A percentile compares a stretch with the other conserved stretches of the same genome.
Evolutionary conservation across 2,113 vertebrate genomes (phyloP).

Genomic region (Turdus rufiventris): DNA sequence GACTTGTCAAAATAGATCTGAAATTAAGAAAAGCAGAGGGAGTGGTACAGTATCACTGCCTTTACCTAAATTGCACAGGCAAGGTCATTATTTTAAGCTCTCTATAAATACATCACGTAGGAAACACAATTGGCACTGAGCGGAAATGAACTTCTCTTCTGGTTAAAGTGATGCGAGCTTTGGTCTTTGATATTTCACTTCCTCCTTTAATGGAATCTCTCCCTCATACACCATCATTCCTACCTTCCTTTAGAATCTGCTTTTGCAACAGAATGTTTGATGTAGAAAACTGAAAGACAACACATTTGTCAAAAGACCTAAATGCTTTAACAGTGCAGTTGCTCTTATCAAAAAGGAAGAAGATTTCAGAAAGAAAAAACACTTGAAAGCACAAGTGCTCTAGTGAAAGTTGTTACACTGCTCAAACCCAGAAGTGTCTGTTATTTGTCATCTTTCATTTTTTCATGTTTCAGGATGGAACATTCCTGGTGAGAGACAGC

Average conservation of each 20-base stretch:
- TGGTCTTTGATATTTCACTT: neutral
- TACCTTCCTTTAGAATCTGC: neutral
- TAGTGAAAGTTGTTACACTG: neutral
- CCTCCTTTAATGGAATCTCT: neutral
- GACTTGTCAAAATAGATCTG: neutral
- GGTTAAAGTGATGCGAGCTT: neutral
- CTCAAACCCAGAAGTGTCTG: neutral
- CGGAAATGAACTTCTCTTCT: neutral
- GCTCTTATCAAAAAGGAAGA: neutral
- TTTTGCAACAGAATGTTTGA: neutral
- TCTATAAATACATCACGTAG: neutral
- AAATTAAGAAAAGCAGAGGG: neutral
- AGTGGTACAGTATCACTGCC: neutral
- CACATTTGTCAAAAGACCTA: neutral
- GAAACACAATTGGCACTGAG: neutral
- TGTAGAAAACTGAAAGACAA: neutral
- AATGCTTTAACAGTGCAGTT: neutral
- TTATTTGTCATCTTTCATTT: neutral
- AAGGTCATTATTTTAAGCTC: neutral
- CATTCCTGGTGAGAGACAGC: slow-evolving; percentile 93
- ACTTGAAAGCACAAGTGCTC: neutral
- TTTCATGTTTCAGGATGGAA: slow-evolving; percentile 82
- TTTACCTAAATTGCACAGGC: neutral
- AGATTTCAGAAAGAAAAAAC: neutral
- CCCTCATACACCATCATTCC: neutral